Evolutionary conservation across 2,888 invertebrate species (phyloP).

Genomic region (Pyralis farinalis): DNA sequence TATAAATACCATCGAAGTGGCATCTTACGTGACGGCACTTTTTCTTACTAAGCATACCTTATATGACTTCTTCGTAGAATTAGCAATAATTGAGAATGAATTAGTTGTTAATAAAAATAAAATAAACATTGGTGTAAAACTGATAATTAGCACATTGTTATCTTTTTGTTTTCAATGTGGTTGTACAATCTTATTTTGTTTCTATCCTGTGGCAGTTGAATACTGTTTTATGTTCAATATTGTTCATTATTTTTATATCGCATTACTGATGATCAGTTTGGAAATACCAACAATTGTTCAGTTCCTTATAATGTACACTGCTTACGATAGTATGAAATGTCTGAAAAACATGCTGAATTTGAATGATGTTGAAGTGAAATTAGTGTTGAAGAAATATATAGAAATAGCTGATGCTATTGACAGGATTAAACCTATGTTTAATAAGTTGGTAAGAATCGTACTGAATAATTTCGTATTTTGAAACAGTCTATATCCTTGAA

Average conservation of each 20-base stretch:
- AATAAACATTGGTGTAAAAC: not conserved
- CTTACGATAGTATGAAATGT: slow-evolving; percentile 2
- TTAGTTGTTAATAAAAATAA: not conserved
- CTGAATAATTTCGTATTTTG: too few species aligned
- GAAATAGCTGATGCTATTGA: slow-evolving; percentile 6
- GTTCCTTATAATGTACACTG: slow-evolving; percentile 8
- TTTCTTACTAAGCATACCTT: not conserved
- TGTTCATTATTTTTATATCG: not conserved
- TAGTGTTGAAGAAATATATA: slow-evolving; percentile 4
- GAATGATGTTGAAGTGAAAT: not conserved
- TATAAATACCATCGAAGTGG: not conserved
- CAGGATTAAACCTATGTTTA: slow-evolving; percentile 13
- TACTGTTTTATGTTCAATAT: not conserved
- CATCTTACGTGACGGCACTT: not conserved
- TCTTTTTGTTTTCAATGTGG: not conserved
- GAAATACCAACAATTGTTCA: slow-evolving; percentile 7
- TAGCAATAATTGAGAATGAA: not conserved
- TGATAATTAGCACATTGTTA: not conserved
- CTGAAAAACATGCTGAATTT: slow-evolving; percentile 1
- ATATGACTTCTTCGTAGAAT: slow-evolving; percentile 1
- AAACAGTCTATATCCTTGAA: too few species aligned
- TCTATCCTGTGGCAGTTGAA: not conserved
- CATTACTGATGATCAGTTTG: not conserved
- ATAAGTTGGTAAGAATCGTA: slow-evolving; percentile 11
- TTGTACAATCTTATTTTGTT: not conserved